Evolutionary conservation across 2,888 invertebrate genomes (phyloP).

Genomic region (Vannuccia rotundouncinata): DNA sequence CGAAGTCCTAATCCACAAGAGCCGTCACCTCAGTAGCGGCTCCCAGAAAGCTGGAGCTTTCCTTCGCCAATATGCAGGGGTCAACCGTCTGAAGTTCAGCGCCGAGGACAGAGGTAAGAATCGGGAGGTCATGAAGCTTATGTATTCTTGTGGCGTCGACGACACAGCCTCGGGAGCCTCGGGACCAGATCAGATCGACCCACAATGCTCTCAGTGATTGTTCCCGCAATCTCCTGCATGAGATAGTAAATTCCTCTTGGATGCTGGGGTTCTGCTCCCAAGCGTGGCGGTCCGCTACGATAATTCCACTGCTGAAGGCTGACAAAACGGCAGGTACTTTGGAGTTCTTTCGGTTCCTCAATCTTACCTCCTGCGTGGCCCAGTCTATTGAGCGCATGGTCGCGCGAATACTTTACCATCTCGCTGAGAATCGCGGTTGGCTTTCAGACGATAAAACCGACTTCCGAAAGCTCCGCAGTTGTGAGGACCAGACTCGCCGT

Average conservation of each 20-base stretch:
- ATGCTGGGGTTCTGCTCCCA: no score
- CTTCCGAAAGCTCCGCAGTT: background rate
- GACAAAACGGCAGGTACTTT: background rate
- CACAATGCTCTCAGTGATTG: background rate
- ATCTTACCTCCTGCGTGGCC: background rate
- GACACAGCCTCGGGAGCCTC: background rate
- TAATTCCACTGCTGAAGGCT: background rate
- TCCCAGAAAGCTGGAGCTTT: background rate
- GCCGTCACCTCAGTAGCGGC: background rate
- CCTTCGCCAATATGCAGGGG: background rate
- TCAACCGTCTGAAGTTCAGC: no score
- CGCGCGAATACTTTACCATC: background rate
- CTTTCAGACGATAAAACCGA: background rate
- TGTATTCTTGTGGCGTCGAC: no score
- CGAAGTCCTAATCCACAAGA: background rate
- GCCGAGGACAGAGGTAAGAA: no score
- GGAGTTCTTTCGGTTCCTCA: background rate
- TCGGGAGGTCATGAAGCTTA: no score
- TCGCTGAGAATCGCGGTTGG: background rate
- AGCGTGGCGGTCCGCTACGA: no score
- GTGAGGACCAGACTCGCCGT: background rate
- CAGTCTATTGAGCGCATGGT: slow-evolving; percentile 7
- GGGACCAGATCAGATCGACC: background rate
- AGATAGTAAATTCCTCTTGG: background rate
- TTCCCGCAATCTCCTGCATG: background rate